phyloP scores from a whole-genome alignment of 1,140 invertebrate genomes.

The Archivesica marissinica region DNA sequence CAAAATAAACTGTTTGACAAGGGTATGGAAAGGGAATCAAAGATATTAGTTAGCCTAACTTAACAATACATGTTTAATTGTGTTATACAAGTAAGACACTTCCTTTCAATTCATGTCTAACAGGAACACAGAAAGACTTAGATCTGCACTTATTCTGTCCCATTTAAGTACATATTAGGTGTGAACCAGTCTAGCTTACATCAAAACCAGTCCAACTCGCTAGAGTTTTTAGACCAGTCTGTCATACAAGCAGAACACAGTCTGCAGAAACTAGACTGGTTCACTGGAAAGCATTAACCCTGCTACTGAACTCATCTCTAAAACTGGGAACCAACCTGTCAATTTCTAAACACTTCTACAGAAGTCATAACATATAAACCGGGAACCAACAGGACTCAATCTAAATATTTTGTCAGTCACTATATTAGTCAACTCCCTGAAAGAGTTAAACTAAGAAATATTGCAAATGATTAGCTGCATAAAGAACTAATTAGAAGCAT shows the following conservation, averaged over 20 bases:
- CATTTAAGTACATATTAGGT: background rate
- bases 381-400: background rate
- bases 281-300: slow-evolving; percentile 49
- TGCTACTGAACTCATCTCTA: slow-evolving; percentile 62
- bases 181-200: slow-evolving; percentile 49
- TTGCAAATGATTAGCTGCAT: too few species aligned
- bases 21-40: too few species aligned
- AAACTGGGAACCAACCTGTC: slow-evolving; percentile 28
- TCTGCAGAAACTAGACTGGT: slow-evolving; percentile 41
- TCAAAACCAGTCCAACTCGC: slow-evolving; percentile 56
- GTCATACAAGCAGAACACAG: slow-evolving; percentile 63
- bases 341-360: background rate
- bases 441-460: too few species aligned
- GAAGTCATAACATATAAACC: background rate
- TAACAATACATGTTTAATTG: too few species aligned
- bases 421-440: too few species aligned
- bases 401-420: too few species aligned
- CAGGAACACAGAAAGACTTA: too few species aligned
- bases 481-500: too few species aligned
- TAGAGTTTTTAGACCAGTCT: slow-evolving; percentile 61
- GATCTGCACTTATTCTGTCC: background rate
- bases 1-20: too few species aligned
- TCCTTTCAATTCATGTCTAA: too few species aligned
- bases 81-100: too few species aligned
- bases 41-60: too few species aligned